A percentile compares a stretch with the other conserved stretches of the same genome.
Conservation (phyloP, 2,888 invertebrate species). For the Chalcis sispes region DNA sequence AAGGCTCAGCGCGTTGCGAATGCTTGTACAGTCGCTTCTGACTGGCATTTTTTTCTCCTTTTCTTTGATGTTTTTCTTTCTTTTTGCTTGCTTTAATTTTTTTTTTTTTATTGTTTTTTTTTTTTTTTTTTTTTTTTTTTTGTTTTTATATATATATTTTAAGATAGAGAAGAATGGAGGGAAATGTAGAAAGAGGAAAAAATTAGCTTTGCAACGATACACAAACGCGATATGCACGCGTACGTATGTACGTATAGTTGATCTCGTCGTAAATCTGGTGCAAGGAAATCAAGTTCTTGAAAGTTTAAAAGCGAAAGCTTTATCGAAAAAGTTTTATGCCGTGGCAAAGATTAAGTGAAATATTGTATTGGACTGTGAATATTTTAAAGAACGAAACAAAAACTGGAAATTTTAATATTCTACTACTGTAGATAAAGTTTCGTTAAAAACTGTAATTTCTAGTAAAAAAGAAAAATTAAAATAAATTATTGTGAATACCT, state of each 20-base stretch:
- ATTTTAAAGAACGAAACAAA: background rate
- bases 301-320: conserved; percentile 19
- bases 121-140: background rate
- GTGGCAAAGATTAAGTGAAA: background rate
- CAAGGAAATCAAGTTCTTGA: conserved; percentile 9
- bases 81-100: no score
- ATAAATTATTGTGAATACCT: no score
- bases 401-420: no score
- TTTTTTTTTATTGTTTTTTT: no score
- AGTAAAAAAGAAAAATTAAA: no score
- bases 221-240: background rate
- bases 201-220: conserved; percentile 17
- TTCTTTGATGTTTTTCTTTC: no score
- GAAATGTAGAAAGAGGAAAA: conserved; percentile 9
- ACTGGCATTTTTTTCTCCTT: no score
- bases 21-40: no score
- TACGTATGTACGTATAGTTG: background rate
- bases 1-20: conserved; percentile 5
- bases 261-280: conserved; percentile 33
- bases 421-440: no score
- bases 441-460: no score
- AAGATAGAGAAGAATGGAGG: background rate
- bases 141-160: background rate
- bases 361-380: background rate
- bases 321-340: conserved; percentile 22